These are phyloP conservation scores for Scrobipalpa atriplicella DNA, from an alignment of 2,888 invertebrate genomes.

Conservation along the genomic window DNA sequence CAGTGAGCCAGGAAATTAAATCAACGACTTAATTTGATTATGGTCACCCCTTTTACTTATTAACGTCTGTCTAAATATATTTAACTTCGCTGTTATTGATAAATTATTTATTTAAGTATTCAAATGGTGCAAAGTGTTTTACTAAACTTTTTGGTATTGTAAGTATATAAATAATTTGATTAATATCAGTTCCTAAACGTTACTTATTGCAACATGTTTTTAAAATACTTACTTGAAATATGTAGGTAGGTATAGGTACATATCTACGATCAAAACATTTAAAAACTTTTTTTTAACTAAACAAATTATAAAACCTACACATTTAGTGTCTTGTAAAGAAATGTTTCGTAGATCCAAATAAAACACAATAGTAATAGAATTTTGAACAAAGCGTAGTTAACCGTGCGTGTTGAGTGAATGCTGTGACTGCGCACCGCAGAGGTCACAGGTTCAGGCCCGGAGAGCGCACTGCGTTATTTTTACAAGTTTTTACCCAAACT, in stretches of 20 bases:
- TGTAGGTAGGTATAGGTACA: too few relatives aligned
- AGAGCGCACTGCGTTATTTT: slow-evolving; percentile 49
- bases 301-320: too few relatives aligned
- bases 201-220: not conserved
- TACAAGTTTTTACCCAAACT: slow-evolving; percentile 49
- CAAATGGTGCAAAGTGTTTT: not conserved
- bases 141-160: not conserved
- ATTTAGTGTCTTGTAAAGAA: too few relatives aligned
- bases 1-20: slow-evolving; percentile 11
- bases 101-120: not conserved
- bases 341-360: not conserved
- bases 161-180: not conserved
- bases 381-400: slow-evolving; percentile 28
- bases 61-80: slow-evolving; percentile 10
- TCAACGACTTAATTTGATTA: slow-evolving; percentile 23
- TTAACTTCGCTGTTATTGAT: not conserved
- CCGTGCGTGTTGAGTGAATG: slow-evolving; percentile 32
- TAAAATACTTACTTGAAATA: too few relatives aligned
- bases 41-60: slow-evolving; percentile 13
- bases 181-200: not conserved
- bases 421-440: slow-evolving; percentile 31
- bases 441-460: slow-evolving; percentile 56
- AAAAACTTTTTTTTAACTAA: too few relatives aligned
- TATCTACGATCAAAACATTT: too few relatives aligned
- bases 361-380: not conserved